Evolutionary conservation across 2,113 vertebrate genomes (phyloP).

Genomic region (Urocynchramus pylzowi): DNA sequence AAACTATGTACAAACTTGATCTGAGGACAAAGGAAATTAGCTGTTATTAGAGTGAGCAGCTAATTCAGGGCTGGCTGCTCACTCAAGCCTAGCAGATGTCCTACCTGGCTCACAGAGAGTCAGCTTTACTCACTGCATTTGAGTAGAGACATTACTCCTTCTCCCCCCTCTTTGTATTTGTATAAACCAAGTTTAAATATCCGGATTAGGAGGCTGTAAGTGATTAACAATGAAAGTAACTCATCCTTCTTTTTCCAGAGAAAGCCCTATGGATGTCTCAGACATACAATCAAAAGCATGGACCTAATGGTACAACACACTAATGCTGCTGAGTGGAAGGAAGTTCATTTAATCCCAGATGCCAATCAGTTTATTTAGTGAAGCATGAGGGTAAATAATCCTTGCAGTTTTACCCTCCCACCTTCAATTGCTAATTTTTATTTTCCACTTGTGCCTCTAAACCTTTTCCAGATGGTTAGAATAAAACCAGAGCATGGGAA

Average conservation of each 20-base stretch:
- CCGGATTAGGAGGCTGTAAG: neutral
- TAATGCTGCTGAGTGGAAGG: neutral
- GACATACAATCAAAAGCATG: neutral
- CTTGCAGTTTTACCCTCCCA: neutral
- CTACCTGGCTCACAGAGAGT: neutral
- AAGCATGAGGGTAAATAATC: slow-evolving; percentile 16
- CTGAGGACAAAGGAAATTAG: neutral
- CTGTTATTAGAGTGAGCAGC: neutral
- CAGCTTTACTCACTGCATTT: neutral
- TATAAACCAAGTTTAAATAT: neutral
- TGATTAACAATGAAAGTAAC: neutral
- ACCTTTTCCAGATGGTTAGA: neutral
- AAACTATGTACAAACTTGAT: neutral
- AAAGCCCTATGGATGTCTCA: neutral
- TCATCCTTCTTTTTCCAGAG: neutral
- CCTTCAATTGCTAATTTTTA: neutral
- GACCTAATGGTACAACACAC: neutral
- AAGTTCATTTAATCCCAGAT: neutral
- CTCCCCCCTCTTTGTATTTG: neutral
- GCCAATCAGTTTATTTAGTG: neutral
- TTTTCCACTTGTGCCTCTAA: neutral
- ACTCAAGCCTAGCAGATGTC: neutral
- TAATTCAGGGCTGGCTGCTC: neutral
- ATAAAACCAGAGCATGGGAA: neutral
- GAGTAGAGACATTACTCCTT: neutral